phyloP scores from a whole-genome alignment of 2,888 invertebrate genomes.

The Panzeria rudis region DNA sequence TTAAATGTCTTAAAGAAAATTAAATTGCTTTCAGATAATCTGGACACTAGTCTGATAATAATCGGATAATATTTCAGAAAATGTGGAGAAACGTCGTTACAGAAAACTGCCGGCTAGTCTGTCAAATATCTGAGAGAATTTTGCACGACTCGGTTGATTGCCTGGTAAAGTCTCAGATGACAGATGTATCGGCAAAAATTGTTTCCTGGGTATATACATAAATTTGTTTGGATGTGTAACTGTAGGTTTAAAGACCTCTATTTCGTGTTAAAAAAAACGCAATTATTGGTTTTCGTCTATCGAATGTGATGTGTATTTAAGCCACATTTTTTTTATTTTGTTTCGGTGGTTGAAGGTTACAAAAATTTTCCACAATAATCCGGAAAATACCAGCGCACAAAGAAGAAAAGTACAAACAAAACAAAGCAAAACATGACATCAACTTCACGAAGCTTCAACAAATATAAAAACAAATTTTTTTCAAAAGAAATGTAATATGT shows the following conservation, averaged over 20 bases:
- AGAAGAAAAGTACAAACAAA: conserved; percentile 33
- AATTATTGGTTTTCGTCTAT: conserved; percentile 21
- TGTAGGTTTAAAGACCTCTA: conserved; percentile 14
- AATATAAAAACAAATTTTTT: not conserved
- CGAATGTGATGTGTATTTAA: conserved; percentile 11
- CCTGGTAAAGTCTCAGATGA: too few relatives aligned
- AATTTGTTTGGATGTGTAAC: not conserved
- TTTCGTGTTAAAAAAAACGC: conserved; percentile 2
- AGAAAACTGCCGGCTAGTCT: too few relatives aligned
- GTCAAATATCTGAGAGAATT: too few relatives aligned
- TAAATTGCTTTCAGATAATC: too few relatives aligned
- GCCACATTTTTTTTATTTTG: not conserved
- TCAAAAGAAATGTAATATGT: conserved; percentile 35
- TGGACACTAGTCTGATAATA: too few relatives aligned
- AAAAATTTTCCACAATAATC: conserved; percentile 55
- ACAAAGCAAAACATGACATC: conserved; percentile 65
- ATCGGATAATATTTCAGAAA: too few relatives aligned
- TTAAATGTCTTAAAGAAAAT: too few relatives aligned
- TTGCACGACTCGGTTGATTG: too few relatives aligned
- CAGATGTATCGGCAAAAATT: too few relatives aligned
- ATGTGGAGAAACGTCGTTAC: too few relatives aligned
- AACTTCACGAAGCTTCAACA: conserved; percentile 43
- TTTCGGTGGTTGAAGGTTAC: conserved; percentile 43
- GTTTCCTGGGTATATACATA: too few relatives aligned
- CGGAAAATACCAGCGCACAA: conserved; percentile 55